A percentile compares a stretch with the other conserved stretches of the same genome.
These are phyloP conservation scores for Phylloscopus trochilus DNA, from an alignment of 2,113 vertebrate species.

Conservation along the genomic window DNA sequence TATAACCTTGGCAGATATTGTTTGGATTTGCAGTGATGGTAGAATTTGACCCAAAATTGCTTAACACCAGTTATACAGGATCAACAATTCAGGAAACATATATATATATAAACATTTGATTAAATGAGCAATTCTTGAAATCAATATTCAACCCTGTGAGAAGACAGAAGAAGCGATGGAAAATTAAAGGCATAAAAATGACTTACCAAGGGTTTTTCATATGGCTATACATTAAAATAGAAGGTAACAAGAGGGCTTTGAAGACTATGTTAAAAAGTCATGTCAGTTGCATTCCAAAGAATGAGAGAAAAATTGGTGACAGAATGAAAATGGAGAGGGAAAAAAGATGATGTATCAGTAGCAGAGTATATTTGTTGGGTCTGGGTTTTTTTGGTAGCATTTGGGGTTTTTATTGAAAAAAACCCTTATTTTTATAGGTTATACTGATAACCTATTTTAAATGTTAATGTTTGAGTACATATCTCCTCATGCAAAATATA, in stretches of 20 bases:
- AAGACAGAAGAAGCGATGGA: background rate
- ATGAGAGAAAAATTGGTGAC: conserved; percentile 13
- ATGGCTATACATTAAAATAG: conserved; percentile 37
- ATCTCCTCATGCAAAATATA: conserved; percentile 18
- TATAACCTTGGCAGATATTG: background rate
- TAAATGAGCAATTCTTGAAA: conserved; percentile 13
- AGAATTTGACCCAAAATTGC: background rate
- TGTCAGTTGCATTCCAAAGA: background rate
- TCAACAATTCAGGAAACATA: background rate
- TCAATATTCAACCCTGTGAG: conserved; percentile 7
- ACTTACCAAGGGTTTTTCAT: conserved; percentile 20
- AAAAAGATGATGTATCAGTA: background rate
- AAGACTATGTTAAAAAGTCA: conserved; percentile 47
- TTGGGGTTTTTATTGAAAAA: background rate
- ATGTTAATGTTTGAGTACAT: conserved; percentile 44
- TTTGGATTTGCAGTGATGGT: background rate
- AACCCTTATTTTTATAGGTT: conserved; percentile 4
- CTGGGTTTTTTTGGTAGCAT: background rate
- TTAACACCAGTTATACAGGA: conserved; percentile 22
- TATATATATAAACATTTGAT: background rate
- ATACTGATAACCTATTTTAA: conserved; percentile 34
- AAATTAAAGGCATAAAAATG: conserved; percentile 37
- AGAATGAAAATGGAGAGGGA: conserved; percentile 26
- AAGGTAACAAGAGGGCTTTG: conserved; percentile 54
- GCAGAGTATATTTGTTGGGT: background rate